Conservation (phyloP, 2,797 vertebrate genomes). For the Karalla daura region DNA sequence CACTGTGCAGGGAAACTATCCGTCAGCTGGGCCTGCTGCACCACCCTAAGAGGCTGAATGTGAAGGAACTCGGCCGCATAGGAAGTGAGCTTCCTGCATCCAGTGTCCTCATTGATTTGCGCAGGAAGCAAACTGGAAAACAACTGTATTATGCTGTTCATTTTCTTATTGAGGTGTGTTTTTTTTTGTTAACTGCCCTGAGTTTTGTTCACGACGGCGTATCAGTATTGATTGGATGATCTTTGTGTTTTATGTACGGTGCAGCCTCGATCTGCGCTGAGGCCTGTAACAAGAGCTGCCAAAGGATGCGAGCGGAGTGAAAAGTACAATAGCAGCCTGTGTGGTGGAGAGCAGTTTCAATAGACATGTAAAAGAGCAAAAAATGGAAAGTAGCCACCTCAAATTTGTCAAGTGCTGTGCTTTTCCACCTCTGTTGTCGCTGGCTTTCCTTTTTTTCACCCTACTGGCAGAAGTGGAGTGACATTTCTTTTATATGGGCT, state of each 20-base stretch:
- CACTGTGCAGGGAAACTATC: slow-evolving; percentile 12
- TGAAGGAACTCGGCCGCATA: not conserved
- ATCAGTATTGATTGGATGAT: not conserved
- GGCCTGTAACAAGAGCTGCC: not conserved
- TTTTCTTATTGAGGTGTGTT: too few relatives aligned
- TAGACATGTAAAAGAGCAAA: not conserved
- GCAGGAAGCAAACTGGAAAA: not conserved
- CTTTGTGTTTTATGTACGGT: not conserved
- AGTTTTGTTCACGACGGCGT: not conserved
- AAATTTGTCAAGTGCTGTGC: not conserved
- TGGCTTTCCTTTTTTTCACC: not conserved
- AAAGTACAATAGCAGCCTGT: not conserved
- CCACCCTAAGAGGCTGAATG: not conserved
- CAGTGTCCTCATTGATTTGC: not conserved
- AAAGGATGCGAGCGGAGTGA: not conserved
- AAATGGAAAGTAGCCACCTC: not conserved
- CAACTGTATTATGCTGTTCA: not conserved
- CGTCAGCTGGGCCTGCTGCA: not conserved
- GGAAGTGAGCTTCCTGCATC: not conserved
- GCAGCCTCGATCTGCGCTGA: not conserved
- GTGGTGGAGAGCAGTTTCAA: not conserved
- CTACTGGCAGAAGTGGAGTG: not conserved
- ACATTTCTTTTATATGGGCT: not conserved
- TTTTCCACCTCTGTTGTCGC: not conserved
- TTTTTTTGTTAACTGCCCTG: too few relatives aligned